Evolutionary conservation across 2,888 invertebrate genomes (phyloP).

Genomic region (Scaptomyza caliginosa): DNA sequence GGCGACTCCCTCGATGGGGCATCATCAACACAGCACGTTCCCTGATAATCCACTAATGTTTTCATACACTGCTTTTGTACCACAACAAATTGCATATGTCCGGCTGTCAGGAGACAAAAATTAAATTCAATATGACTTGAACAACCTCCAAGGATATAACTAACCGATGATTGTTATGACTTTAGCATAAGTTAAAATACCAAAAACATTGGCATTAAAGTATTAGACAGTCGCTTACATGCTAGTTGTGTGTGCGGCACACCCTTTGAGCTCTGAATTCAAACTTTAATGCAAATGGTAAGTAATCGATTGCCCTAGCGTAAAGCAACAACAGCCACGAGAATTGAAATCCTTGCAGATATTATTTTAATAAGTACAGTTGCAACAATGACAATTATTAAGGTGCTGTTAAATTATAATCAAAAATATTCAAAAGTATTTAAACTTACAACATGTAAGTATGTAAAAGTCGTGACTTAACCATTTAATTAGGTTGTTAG

Average conservation of each 20-base stretch:
- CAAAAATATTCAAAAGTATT: too few species aligned
- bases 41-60: constrained; percentile 66
- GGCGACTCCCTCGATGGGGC: constrained; percentile 44
- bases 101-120: too few species aligned
- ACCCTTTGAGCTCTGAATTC: background rate
- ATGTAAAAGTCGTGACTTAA: too few species aligned
- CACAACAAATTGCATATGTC: background rate
- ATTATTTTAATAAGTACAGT: background rate
- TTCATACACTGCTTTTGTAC: constrained; percentile 8
- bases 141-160: too few species aligned
- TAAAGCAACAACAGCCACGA: too few species aligned
- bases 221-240: background rate
- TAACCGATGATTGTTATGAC: too few species aligned
- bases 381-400: too few species aligned
- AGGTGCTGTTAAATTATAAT: too few species aligned
- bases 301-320: background rate
- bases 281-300: background rate
- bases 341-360: background rate
- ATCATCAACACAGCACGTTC: constrained; percentile 22
- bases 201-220: background rate
- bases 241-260: too few species aligned
- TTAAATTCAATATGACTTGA: too few species aligned
- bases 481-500: too few species aligned
- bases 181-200: background rate
- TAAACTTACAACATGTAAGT: too few species aligned